These are phyloP conservation scores for Steinernema khuongi DNA, from an alignment of 1,140 invertebrate genomes.

Conservation along the genomic window DNA sequence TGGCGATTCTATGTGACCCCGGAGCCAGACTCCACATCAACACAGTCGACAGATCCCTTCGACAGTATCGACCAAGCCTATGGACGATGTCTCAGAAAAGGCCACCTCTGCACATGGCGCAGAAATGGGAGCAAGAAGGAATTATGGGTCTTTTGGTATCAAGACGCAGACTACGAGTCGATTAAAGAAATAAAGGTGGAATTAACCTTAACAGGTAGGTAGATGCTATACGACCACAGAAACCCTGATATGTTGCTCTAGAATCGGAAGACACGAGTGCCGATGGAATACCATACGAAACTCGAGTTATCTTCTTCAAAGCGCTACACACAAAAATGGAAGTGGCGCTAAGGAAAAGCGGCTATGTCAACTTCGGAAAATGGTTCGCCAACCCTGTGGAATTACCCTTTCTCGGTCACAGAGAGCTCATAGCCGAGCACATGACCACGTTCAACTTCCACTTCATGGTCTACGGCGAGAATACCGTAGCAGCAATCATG, in stretches of 20 bases:
- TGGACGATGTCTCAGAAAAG: slow-evolving; percentile 29
- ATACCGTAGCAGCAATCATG: slow-evolving; percentile 26
- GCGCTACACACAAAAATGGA: slow-evolving; percentile 30
- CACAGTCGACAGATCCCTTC: background rate
- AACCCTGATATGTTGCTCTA: background rate
- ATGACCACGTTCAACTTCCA: slow-evolving; percentile 28
- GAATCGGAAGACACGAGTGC: background rate
- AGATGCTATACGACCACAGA: background rate
- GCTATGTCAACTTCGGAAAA: slow-evolving; percentile 32
- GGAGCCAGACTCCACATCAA: slow-evolving; percentile 22
- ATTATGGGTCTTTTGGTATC: slow-evolving; percentile 40
- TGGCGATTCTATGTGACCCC: slow-evolving; percentile 29
- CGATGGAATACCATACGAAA: slow-evolving; percentile 17
- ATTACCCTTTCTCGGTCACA: slow-evolving; percentile 22
- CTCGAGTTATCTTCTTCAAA: slow-evolving; percentile 27
- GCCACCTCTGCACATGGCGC: slow-evolving; percentile 33
- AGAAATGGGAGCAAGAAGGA: slow-evolving; percentile 30
- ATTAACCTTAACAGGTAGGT: background rate
- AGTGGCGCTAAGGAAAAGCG: slow-evolving; percentile 21
- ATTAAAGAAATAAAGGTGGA: background rate
- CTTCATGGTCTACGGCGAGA: slow-evolving; percentile 36
- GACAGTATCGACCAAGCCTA: slow-evolving; percentile 33
- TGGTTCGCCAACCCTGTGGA: slow-evolving; percentile 33
- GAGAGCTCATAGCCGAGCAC: slow-evolving; percentile 18
- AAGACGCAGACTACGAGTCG: slow-evolving; percentile 24